Evolutionary conservation across 2,888 invertebrate genomes (phyloP), one percentile per base, ranked within the genome.

Genomic region (Thereva unica): DNA sequence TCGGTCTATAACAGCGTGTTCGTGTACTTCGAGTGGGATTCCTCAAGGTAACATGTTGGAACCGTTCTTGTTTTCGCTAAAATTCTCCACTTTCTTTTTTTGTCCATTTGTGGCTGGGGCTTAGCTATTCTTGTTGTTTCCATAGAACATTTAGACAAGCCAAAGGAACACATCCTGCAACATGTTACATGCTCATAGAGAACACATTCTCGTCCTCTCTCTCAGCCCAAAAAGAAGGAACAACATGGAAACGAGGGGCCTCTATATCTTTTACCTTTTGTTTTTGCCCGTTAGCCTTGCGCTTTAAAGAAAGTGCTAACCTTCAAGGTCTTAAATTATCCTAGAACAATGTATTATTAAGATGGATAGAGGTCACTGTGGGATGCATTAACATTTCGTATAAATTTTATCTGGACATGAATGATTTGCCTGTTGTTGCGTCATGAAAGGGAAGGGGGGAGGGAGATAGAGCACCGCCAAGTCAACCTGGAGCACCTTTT

Each of bases 311-410:
- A 41, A 59, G 10, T 38, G 57, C 38, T 23, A 23, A 23, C 23
- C 23, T 23, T 23, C 35, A 7, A 41, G 38, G 44, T 34, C 56
- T 44, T 56, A 57, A 50, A 67, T 42, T 45, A 56, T 59, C 47
- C 40, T 59, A 65, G 68, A 65, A 68, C 65, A 65, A 68, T 64
- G 40, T 57, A 64, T 56, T 64, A 64, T 52, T 38, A 64, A 64
- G 64, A 67, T 67, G 50, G 64, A 67, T 64, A 56, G 67, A 59
- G 67, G 66, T 69, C 69, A 63, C 69, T 45, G 67, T 67, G 67
- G 69, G 69, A 69, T 67, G 57, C 63, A 69, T 67, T 67, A 69
- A 67, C 56, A 66, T 67, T 66, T 67, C 63, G 34, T 63, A 69
- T 69, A 69, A 69, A 69, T 69, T 69, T 69, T 52, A 54, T 64